Evolutionary conservation across 2,113 vertebrate species (phyloP).

Genomic region (Panthera tigris): DNA sequence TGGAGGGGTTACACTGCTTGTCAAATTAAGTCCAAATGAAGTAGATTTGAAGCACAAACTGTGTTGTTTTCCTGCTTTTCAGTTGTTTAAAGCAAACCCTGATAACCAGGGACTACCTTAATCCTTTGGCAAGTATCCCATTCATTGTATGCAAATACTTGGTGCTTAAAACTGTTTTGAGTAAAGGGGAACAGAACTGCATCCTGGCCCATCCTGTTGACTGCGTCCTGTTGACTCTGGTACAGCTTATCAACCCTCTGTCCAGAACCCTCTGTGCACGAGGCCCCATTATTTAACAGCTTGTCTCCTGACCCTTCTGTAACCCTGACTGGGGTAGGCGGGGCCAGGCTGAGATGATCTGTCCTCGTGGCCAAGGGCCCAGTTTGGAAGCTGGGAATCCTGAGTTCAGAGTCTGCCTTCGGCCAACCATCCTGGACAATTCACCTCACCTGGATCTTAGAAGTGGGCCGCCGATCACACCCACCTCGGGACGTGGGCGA

Average conservation of each 20-base stretch:
- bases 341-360: background rate
- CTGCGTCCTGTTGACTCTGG: conserved; percentile 40
- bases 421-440: too few species aligned
- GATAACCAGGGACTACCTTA: background rate
- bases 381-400: background rate
- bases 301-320: conserved; percentile 47
- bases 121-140: background rate
- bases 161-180: background rate
- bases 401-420: background rate
- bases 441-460: background rate
- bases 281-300: background rate
- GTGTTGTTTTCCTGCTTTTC: background rate
- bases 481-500: too few species aligned
- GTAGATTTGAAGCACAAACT: background rate
- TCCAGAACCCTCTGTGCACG: background rate
- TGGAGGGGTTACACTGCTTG: background rate
- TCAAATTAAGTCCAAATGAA: background rate
- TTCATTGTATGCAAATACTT: conserved; percentile 61
- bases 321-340: conserved; percentile 1
- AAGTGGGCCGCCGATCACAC: background rate
- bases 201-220: background rate
- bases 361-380: background rate
- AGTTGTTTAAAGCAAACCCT: background rate
- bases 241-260: background rate
- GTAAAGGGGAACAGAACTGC: background rate